These are phyloP conservation scores for Serinus canaria DNA, from an alignment of 2,113 vertebrate species.

Conservation along the genomic window DNA sequence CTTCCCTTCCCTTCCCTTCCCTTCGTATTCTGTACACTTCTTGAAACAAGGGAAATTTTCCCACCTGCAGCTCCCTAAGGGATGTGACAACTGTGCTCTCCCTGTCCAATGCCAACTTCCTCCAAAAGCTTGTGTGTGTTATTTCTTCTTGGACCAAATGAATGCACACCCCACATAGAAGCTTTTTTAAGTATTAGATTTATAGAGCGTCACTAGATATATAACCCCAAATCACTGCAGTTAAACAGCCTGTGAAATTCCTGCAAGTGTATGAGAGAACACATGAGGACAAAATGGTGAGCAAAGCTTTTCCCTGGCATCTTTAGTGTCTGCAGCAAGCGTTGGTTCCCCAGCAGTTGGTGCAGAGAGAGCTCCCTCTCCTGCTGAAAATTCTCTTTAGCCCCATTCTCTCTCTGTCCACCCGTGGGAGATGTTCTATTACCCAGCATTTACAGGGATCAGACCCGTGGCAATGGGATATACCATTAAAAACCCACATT, in stretches of 20 bases:
- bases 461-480: background rate
- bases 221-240: background rate
- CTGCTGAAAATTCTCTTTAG: background rate
- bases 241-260: background rate
- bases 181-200: background rate
- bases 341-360: background rate
- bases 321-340: background rate
- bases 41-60: background rate
- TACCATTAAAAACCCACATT: background rate
- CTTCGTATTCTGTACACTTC: background rate
- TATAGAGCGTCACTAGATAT: background rate
- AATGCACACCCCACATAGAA: background rate
- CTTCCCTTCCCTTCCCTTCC: background rate
- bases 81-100: background rate
- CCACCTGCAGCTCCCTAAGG: background rate
- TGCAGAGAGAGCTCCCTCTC: constrained; percentile 51
- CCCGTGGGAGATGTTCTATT: background rate
- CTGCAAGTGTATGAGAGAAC: background rate
- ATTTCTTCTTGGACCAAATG: background rate
- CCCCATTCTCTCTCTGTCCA: background rate
- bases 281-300: background rate
- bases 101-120: background rate
- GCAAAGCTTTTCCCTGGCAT: background rate
- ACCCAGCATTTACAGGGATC: background rate
- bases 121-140: background rate